A percentile compares a stretch with the other conserved stretches of the same genome.
These are phyloP conservation scores for Drosophila ananassae DNA, from an alignment of 1,140 invertebrate species.

Conservation along the genomic window DNA sequence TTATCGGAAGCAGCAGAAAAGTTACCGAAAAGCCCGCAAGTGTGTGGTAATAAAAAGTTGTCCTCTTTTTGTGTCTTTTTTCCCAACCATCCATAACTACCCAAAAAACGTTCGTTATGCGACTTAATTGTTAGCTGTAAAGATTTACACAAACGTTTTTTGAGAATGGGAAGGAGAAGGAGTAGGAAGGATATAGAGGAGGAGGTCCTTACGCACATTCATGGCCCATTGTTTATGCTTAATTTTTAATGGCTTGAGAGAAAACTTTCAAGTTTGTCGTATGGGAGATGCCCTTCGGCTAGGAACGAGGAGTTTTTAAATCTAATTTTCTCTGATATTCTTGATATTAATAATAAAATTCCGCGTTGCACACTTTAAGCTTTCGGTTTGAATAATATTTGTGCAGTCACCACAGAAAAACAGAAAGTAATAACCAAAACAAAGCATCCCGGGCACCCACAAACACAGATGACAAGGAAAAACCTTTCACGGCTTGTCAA, in stretches of 20 bases:
- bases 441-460: slow-evolving; percentile 38
- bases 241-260: slow-evolving; percentile 38
- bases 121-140: slow-evolving; percentile 81
- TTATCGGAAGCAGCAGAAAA: slow-evolving; percentile 71
- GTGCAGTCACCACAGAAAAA: slow-evolving; percentile 44
- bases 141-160: slow-evolving; percentile 58
- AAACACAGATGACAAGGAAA: slow-evolving; percentile 28
- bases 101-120: slow-evolving; percentile 75
- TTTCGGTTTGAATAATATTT: slow-evolving; percentile 74
- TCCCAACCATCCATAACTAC: slow-evolving; percentile 64
- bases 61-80: slow-evolving; percentile 26
- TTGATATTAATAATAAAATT: neutral
- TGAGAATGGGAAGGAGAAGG: neutral
- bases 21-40: slow-evolving; percentile 77
- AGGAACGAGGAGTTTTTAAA: neutral
- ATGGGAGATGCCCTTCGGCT: neutral
- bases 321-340: neutral
- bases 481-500: slow-evolving; percentile 53
- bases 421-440: slow-evolving; percentile 65
- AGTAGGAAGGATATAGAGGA: slow-evolving; percentile 7
- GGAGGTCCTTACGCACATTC: slow-evolving; percentile 5
- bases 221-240: slow-evolving; percentile 29
- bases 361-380: slow-evolving; percentile 42
- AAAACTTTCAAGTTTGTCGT: slow-evolving; percentile 11
- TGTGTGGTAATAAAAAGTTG: slow-evolving; percentile 81